Base-by-base conservation (phyloP, 2,888 invertebrate species). In the Germaria angustata region DNA sequence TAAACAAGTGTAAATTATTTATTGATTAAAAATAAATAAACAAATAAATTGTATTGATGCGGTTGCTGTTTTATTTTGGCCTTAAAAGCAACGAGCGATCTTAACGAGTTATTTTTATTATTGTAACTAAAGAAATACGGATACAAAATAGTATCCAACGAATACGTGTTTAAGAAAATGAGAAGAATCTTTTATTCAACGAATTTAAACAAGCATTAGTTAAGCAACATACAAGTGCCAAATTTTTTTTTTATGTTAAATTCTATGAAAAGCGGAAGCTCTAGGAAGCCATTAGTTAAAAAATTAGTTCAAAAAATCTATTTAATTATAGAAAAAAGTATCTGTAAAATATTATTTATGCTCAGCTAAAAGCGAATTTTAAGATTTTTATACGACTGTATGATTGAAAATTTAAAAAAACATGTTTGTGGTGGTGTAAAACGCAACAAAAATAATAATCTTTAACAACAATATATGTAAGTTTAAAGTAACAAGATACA, bases 1-100 rank as follows among this genome's bases (percentile, higher is more conserved):
- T 79, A 81, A 84, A 83, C 55, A 66, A 61, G 68, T 65, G 55
- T 59, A 69, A 69, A 69, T 49, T 55, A 51, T 51, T 66, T 51
- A 28, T 22, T 44, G 36, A 59, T 32, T 24, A 32, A 39, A 59
- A 55, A 53, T 59, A 66, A 53, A 51, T 36, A 51, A 69, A 55
- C 24, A 63, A 63, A 11, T 49, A 28, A 36, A 39, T 2, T 39
- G 4, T 49, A 20, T 51, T 7, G 51, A 71, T 20, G 44, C 61
- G 55, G 49, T 63, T 36, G n/a, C 8, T 69, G 7, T 61, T 22
- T 36, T 59, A 22, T n/a, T n/a, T n/a, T n/a, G n/a, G n/a, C n/a
- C n/a, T n/a, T 36, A 5, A 32, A 63, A 69, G 51, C 46, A 75
- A 80, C 75, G 69, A 76, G 41, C 76, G 41, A 81, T 59, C 68